Conservation (phyloP, 2,888 invertebrate genomes). For the Psococerastis gibbosa region DNA sequence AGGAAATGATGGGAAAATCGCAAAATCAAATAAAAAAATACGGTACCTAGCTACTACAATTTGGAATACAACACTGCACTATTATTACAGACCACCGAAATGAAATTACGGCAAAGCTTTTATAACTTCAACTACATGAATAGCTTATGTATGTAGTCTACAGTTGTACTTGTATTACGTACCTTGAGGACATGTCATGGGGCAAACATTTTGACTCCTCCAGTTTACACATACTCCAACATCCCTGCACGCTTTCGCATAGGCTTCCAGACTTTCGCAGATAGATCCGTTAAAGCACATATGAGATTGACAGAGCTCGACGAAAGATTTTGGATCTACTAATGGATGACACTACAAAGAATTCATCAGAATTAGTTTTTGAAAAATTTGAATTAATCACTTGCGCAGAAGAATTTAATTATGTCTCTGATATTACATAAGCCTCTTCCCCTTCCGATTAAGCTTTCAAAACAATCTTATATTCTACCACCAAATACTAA, state of each 20-base stretch:
- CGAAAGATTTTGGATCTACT: slow-evolving; percentile 45
- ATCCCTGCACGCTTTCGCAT: slow-evolving; percentile 49
- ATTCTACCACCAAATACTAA: too few species aligned
- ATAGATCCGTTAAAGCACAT: slow-evolving; percentile 37
- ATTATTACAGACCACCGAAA: too few species aligned
- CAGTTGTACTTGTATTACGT: too few species aligned
- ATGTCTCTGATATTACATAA: not conserved
- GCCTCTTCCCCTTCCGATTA: not conserved
- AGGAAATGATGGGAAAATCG: too few species aligned
- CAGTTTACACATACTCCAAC: slow-evolving; percentile 57
- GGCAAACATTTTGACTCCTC: slow-evolving; percentile 43
- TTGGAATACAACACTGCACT: too few species aligned
- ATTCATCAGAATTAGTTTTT: slow-evolving; percentile 7
- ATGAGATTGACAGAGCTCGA: slow-evolving; percentile 49
- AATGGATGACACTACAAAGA: slow-evolving; percentile 44
- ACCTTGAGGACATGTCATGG: slow-evolving; percentile 36
- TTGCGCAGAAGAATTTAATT: not conserved
- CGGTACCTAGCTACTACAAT: too few species aligned
- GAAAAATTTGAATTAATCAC: too few species aligned
- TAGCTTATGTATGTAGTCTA: too few species aligned
- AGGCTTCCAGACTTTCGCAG: slow-evolving; percentile 47
- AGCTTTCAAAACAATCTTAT: not conserved
- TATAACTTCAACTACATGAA: too few species aligned
- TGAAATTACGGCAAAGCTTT: too few species aligned
- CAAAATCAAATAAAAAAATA: too few species aligned